Percentiles rank a stretch among this genome's conserved stretches.
phyloP scores from a whole-genome alignment of 2,888 invertebrate genomes.

The Oligia strigilis region DNA sequence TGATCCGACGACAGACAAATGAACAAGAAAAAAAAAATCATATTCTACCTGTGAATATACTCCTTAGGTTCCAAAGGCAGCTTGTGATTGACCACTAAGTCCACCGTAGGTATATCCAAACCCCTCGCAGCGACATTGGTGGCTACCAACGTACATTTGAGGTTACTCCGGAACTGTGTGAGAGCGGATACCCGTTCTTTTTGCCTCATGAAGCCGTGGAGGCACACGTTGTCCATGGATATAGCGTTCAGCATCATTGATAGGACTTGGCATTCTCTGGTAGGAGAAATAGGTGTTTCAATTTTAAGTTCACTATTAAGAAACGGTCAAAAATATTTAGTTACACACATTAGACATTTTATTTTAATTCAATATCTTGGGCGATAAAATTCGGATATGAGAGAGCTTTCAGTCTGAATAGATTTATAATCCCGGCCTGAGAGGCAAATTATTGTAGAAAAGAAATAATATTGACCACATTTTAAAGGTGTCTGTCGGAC shows the following conservation, averaged over 20 bases:
- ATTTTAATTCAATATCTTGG: neutral
- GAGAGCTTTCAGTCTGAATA: neutral
- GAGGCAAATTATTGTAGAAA: neutral
- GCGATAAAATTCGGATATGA: neutral
- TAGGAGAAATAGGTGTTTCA: constrained; percentile 60
- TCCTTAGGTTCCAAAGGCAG: constrained; percentile 97
- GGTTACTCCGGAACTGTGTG: constrained; percentile 97
- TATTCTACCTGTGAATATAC: constrained; percentile 94
- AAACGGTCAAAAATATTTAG: neutral
- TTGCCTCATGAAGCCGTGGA: constrained; percentile 98
- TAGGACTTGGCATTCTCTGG: constrained; percentile 96
- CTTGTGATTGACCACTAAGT: constrained; percentile 98
- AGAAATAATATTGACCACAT: neutral
- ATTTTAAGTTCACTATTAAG: neutral
- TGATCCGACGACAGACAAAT: neutral
- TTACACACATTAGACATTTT: neutral
- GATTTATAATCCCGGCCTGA: neutral
- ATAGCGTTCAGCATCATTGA: constrained; percentile 97
- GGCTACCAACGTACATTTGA: constrained; percentile 96
- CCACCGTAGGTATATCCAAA: constrained; percentile 98
- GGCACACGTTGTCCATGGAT: constrained; percentile 96
- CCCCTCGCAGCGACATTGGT: constrained; percentile 99
- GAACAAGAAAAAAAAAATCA: neutral
- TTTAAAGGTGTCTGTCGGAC: neutral
- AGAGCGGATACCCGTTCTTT: constrained; percentile 95